These are phyloP conservation scores for Argopecten irradians DNA, from an alignment of 1,140 invertebrate genomes.

Conservation along the genomic window DNA sequence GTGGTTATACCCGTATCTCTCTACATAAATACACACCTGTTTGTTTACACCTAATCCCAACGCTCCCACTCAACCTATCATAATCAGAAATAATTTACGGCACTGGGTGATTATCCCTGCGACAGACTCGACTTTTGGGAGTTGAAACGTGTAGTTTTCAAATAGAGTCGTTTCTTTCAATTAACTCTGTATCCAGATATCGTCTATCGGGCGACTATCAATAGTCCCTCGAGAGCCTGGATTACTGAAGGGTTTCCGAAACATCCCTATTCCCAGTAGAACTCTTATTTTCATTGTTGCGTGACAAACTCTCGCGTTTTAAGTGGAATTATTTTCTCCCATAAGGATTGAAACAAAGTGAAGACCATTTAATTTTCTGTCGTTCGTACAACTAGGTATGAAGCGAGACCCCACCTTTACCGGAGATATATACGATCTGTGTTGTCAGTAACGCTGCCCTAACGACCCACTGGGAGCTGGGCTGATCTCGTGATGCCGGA, in stretches of 20 bases:
- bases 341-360: neutral
- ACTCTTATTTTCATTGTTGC: neutral
- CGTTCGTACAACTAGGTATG: constrained; percentile 16
- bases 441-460: neutral
- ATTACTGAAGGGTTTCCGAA: constrained; percentile 23
- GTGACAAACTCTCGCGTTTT: constrained; percentile 26
- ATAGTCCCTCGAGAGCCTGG: neutral
- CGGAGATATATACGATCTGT: neutral
- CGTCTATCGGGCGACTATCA: constrained; percentile 26
- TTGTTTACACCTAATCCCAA: neutral
- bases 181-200: constrained; percentile 23
- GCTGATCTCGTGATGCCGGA: neutral
- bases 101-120: neutral
- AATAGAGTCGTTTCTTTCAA: constrained; percentile 36
- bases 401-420: neutral
- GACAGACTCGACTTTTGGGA: constrained; percentile 2
- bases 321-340: constrained; percentile 31
- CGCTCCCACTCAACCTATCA: neutral
- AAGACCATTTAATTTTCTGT: constrained; percentile 18
- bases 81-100: constrained; percentile 12
- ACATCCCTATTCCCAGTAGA: constrained; percentile 26
- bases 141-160: constrained; percentile 31
- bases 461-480: neutral
- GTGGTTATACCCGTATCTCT: neutral
- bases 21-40: neutral